Conservation (phyloP, 1,140 invertebrate species). For the Caenorhabditis remanei region DNA sequence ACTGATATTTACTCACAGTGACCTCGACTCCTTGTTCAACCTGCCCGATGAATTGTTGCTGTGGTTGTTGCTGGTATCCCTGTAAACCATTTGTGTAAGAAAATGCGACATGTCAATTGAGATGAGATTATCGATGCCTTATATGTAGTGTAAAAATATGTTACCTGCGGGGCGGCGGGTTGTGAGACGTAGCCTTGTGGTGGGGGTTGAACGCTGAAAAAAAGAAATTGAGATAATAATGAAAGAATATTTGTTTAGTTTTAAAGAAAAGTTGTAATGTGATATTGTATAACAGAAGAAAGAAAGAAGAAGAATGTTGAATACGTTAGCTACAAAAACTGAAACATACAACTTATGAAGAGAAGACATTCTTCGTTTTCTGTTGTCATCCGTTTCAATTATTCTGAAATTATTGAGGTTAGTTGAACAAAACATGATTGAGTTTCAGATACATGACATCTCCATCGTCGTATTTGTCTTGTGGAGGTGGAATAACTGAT, state of each 20-base stretch:
- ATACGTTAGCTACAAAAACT: too few relatives aligned
- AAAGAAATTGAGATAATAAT: neutral
- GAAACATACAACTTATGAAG: neutral
- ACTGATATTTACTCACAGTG: neutral
- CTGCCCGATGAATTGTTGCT: neutral
- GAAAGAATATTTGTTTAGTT: neutral
- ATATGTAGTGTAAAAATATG: neutral
- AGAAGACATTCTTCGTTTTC: slow-evolving; percentile 21
- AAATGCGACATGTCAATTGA: neutral
- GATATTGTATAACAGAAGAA: neutral
- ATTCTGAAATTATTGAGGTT: slow-evolving; percentile 13
- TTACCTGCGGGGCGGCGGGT: slow-evolving; percentile 30
- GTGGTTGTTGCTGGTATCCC: slow-evolving; percentile 34
- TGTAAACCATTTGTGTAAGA: slow-evolving; percentile 3
- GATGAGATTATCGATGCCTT: slow-evolving; percentile 43
- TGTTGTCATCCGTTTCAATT: slow-evolving; percentile 1
- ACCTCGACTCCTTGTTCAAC: slow-evolving; percentile 31
- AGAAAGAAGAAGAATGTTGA: too few relatives aligned
- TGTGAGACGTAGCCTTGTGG: slow-evolving; percentile 7
- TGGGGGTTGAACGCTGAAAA: slow-evolving; percentile 44
- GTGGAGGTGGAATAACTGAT: slow-evolving; percentile 17
- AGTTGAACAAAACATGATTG: neutral
- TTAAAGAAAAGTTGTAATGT: neutral
- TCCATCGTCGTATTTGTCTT: slow-evolving; percentile 28
- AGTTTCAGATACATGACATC: slow-evolving; percentile 11